phyloP scores from a whole-genome alignment of 2,888 invertebrate genomes.

The Theristus sp. region DNA sequence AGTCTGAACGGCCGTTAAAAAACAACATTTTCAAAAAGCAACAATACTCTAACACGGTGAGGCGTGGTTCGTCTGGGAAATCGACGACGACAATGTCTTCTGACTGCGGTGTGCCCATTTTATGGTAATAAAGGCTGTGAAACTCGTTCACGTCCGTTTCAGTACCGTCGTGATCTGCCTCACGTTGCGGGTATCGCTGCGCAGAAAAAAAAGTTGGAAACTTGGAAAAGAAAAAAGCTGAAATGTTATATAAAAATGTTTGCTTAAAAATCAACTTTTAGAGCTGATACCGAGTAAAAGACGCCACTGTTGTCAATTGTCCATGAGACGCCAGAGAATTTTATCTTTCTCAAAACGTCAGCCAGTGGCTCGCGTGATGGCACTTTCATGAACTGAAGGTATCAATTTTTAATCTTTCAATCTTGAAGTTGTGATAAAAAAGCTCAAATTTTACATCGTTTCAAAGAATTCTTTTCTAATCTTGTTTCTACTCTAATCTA shows the following conservation, averaged over 20 bases:
- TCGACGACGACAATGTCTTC: constrained; percentile 71
- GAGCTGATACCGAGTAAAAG: constrained; percentile 56
- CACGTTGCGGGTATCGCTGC: not conserved
- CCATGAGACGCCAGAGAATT: constrained; percentile 79
- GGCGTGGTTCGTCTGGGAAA: constrained; percentile 67
- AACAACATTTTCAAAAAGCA: not conserved
- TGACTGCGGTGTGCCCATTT: constrained; percentile 59
- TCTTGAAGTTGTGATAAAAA: too few relatives aligned
- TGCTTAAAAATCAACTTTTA: not conserved
- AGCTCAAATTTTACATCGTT: too few relatives aligned
- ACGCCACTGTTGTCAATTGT: constrained; percentile 81
- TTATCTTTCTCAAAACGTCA: constrained; percentile 69
- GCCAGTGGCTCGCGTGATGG: constrained; percentile 55
- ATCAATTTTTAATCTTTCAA: too few relatives aligned
- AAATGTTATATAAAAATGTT: too few relatives aligned
- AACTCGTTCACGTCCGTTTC: constrained; percentile 67
- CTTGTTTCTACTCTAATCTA: too few relatives aligned
- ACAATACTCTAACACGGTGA: constrained; percentile 58
- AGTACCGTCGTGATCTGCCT: constrained; percentile 54
- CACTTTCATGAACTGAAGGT: constrained; percentile 9
- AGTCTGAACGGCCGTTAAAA: not conserved
- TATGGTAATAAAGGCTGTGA: constrained; percentile 84
- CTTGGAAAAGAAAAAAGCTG: too few relatives aligned
- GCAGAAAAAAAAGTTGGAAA: not conserved
- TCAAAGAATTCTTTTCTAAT: too few relatives aligned